Evolutionary conservation across 2,888 invertebrate species (phyloP), one percentile per base, ranked within the genome.

Genomic region (Nymphalis polychloros): DNA sequence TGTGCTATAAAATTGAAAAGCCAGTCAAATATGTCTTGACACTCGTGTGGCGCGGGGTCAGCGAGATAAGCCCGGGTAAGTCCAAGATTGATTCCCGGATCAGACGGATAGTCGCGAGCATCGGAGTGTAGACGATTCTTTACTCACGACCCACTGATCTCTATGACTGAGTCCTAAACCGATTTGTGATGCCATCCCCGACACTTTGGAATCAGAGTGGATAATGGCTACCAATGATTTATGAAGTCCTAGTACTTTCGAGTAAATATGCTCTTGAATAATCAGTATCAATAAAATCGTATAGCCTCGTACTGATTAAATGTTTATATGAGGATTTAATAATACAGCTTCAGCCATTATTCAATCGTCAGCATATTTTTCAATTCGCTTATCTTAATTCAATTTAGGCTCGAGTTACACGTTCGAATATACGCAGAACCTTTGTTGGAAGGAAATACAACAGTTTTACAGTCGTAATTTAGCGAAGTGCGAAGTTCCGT

Each of bases 61-160:
- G 84, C 74, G 75, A 91, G 92, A 92, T 92, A 92, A 89, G 87
- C 81, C 81, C 72, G 78, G 75, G 79, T 88, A 88, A 90, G 83
- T 85, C 88, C 80, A 80, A 88, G 92, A 92, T 91, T 91, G 92
- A 92, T 92, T 88, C 90, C 85, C 82, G 90, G 92, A 89, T 91
- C 88, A 89, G 78, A 53, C 81, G 84, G 85, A 82, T 82, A 83
- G 82, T 78, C 75, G 83, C 78, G 78, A 72, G 77, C 86, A 83
- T 82, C 86, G 85, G 75, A 87, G 88, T 90, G 90, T 85, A 79
- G 79, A 81, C 85, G 83, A 90, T 90, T 86, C 89, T 77, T 90
- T 91, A 88, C 87, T 90, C 86, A 85, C 90, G 86, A 85, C 69
- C 81, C 87, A 82, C 80, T 86, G 89, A 81, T 70, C 82, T 71